These are phyloP conservation scores for Chrysina gloriosa DNA, from an alignment of 2,888 invertebrate genomes.

Conservation along the genomic window DNA sequence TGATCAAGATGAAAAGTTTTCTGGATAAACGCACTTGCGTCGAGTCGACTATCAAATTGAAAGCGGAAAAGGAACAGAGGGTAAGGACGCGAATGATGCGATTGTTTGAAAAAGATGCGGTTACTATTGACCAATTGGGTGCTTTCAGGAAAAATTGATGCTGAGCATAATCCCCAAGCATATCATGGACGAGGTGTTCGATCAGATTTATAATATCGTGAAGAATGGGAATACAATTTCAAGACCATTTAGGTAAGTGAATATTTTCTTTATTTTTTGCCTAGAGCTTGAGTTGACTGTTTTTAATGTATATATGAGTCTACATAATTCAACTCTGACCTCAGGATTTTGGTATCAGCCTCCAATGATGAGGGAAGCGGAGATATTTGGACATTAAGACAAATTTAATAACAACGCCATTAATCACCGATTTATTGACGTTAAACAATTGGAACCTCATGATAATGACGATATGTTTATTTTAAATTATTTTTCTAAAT, in stretches of 20 bases:
- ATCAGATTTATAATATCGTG: constrained; percentile 52
- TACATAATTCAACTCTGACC: no score
- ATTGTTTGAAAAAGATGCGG: not conserved
- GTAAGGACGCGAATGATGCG: constrained; percentile 61
- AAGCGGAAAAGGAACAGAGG: constrained; percentile 89
- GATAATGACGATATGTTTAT: no score
- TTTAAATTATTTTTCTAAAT: no score
- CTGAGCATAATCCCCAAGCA: constrained; percentile 88
- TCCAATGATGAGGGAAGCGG: no score
- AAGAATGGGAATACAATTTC: not conserved
- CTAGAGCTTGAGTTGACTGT: no score
- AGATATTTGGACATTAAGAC: no score
- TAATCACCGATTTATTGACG: no score
- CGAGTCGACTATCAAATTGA: constrained; percentile 81
- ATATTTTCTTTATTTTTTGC: not conserved
- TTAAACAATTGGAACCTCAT: no score
- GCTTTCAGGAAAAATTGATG: constrained; percentile 81
- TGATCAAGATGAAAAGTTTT: constrained; percentile 87
- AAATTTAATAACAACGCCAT: no score
- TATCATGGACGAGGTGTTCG: constrained; percentile 74
- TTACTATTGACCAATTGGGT: not conserved
- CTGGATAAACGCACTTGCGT: constrained; percentile 88
- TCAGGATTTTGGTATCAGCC: no score
- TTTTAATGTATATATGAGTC: no score
- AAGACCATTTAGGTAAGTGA: not conserved